Evolutionary conservation across 2,797 vertebrate genomes (phyloP).

Genomic region (Notolepis coatsorum): DNA sequence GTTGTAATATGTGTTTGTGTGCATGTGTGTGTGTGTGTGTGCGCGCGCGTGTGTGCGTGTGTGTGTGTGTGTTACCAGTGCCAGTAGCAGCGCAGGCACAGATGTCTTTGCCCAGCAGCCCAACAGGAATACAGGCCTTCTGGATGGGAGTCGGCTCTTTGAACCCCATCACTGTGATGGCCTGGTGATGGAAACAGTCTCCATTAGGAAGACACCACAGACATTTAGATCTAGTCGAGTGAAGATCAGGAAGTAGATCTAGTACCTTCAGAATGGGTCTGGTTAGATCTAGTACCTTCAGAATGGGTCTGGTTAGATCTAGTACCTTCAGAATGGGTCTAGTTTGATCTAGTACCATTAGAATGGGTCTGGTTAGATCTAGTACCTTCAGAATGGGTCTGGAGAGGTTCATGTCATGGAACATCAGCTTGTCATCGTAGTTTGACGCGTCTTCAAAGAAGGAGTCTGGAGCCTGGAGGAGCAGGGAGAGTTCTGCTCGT

Average conservation of each 20-base stretch:
- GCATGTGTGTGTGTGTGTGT: background rate
- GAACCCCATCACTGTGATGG: conserved; percentile 91
- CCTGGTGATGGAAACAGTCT: conserved; percentile 77
- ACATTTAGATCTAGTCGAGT: no score
- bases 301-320: no score
- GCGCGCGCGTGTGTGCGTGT: background rate
- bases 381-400: conserved; percentile 95
- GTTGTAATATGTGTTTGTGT: no score
- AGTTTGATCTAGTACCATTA: no score
- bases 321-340: no score
- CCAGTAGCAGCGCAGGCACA: conserved; percentile 98
- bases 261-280: no score
- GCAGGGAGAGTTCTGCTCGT: background rate
- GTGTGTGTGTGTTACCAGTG: conserved; percentile 78
- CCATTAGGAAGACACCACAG: background rate
- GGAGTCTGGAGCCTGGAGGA: conserved; percentile 75
- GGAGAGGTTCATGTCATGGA: conserved; percentile 97
- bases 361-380: no score
- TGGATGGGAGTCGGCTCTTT: conserved; percentile 95
- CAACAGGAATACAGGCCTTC: conserved; percentile 95
- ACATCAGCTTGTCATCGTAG: conserved; percentile 89
- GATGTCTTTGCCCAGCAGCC: conserved; percentile 92
- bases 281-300: no score
- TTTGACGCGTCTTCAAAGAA: conserved; percentile 93
- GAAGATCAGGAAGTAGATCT: no score